Conservation (phyloP, 2,888 invertebrate species). For the Plusia festucae region DNA sequence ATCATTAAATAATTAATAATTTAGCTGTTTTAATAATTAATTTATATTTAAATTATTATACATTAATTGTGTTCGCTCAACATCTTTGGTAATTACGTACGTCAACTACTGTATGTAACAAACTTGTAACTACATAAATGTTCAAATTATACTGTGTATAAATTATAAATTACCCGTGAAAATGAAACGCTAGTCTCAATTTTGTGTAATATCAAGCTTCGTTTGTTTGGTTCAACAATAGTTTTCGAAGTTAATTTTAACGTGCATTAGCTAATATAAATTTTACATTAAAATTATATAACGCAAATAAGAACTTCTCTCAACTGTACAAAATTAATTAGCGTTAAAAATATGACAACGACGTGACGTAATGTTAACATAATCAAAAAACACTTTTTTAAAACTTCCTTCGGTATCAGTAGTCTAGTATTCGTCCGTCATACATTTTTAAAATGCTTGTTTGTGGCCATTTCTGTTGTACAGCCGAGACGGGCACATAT, state of each 20-base stretch:
- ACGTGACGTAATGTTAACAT: constrained; percentile 9
- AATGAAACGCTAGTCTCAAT: neutral
- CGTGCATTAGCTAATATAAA: neutral
- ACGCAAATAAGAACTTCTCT: constrained; percentile 15
- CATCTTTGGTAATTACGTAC: no score
- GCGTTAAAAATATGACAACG: constrained; percentile 9
- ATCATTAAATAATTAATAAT: no score
- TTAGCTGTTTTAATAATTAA: no score
- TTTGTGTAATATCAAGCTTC: neutral
- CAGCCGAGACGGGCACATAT: constrained; percentile 24
- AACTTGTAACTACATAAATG: no score
- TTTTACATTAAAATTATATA: neutral
- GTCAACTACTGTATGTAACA: no score
- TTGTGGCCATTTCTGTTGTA: constrained; percentile 17
- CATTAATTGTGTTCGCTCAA: no score
- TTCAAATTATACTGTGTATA: no score
- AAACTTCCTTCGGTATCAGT: constrained; percentile 6
- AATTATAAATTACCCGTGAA: neutral
- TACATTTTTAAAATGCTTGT: constrained; percentile 22
- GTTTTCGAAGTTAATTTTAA: neutral
- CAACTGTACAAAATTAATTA: constrained; percentile 41
- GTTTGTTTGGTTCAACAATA: neutral
- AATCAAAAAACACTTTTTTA: constrained; percentile 10
- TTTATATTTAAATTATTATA: no score
- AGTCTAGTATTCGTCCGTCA: neutral